Evolutionary conservation across 2,888 invertebrate species (phyloP), one percentile per base, ranked within the genome.

Genomic region (Dinocampus coccinellae): DNA sequence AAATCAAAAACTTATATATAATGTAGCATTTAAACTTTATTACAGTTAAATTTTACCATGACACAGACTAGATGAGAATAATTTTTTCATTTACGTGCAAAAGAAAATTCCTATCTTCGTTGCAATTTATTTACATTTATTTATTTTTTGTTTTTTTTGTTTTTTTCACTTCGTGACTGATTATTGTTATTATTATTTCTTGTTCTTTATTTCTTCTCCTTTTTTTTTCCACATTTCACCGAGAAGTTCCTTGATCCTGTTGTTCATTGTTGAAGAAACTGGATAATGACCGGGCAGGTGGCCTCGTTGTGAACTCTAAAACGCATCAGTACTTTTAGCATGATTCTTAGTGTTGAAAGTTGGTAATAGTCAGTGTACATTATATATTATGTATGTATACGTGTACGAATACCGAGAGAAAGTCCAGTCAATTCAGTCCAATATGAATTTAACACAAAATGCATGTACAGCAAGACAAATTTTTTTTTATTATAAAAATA

Each of bases 321-420:
- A 62, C 47, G 67, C 72, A 72, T 72, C 72, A 68, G 24, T 71
- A 71, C 61, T 29, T 68, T 72, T 63, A 29, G 42, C 72, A 55
- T 60, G 63, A 53, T 58, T 61, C 62, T 55, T 57, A 57, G 62
- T 68, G 72, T 72, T 61, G 72, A 72, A 72, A 72, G 72, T 67
- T 11, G 52, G 16, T 16, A 22, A 7, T 1, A 22, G 10, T 20
- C 2, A 20, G 52, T 53, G n/a, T 13, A 39, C 39, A 39, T 2
- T n/a, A n/a, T 6, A 39, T n/a, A n/a, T 13, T n/a, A n/a, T n/a
- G n/a, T n/a, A n/a, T n/a, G 39, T 53, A 20, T 53, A 53, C 20
- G 24, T 24, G 10, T 11, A 29, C 65, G 64, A 29, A 57, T 26
- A 52, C 52, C 13, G 63, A 55, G 72, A 68, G 72, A 72, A 72